phyloP scores from a whole-genome alignment of 2,888 invertebrate genomes.

The Drosophila tripunctata region DNA sequence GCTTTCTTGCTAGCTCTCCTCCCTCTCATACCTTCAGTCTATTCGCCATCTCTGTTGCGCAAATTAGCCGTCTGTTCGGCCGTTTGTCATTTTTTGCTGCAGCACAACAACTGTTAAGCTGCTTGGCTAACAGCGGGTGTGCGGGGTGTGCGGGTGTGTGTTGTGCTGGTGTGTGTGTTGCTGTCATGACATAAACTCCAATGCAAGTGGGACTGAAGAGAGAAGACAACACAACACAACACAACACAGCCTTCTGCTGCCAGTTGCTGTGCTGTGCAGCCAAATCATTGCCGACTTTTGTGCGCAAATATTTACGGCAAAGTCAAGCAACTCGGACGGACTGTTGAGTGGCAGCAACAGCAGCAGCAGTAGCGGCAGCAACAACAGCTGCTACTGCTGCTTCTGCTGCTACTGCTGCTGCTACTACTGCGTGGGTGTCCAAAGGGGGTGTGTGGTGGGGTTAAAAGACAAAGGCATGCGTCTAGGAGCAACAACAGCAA shows the following conservation, averaged over 20 bases:
- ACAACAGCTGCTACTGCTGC: conserved; percentile 19
- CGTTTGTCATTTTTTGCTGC: conserved; percentile 53
- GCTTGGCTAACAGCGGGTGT: background rate
- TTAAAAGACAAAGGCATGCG: conserved; percentile 60
- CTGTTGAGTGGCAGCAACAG: conserved; percentile 73
- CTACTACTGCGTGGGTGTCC: conserved; percentile 31
- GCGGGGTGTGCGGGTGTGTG: conserved; percentile 13
- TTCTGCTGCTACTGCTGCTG: background rate
- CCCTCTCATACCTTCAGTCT: no score
- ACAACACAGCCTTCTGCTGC: conserved; percentile 40
- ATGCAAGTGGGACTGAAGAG: conserved; percentile 22
- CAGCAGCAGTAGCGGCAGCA: conserved; percentile 16
- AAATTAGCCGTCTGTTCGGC: conserved; percentile 68
- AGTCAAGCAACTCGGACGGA: conserved; percentile 37
- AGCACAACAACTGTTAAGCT: conserved; percentile 36
- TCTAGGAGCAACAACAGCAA: conserved; percentile 49
- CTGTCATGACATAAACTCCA: conserved; percentile 34
- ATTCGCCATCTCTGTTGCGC: conserved; percentile 29
- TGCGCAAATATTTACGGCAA: conserved; percentile 77
- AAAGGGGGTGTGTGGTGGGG: background rate
- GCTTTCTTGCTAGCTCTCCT: no score
- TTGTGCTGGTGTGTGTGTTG: conserved; percentile 8
- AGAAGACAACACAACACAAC: no score
- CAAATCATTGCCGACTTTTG: conserved; percentile 79
- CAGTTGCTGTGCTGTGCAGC: conserved; percentile 65